These are phyloP conservation scores for Pyrrhosoma nymphula DNA, from an alignment of 2,888 invertebrate genomes.

Conservation along the genomic window DNA sequence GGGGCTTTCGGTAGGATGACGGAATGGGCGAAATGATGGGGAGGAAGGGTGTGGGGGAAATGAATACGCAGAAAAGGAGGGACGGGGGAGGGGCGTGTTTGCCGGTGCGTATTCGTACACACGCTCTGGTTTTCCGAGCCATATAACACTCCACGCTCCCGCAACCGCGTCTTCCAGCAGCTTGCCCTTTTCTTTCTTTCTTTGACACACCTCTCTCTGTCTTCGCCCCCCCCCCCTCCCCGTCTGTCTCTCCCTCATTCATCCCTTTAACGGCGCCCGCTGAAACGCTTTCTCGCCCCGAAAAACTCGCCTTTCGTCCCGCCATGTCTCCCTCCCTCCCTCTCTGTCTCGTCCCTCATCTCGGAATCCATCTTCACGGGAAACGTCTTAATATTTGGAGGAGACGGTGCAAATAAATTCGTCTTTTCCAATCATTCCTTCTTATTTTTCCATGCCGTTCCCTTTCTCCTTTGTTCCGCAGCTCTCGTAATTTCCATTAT, in stretches of 20 bases:
- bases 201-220: slow-evolving; percentile 28
- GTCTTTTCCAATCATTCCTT: neutral
- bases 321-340: neutral
- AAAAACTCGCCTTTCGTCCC: neutral
- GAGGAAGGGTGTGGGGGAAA: neutral
- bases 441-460: neutral
- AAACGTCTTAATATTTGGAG: slow-evolving; percentile 12
- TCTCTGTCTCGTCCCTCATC: slow-evolving; percentile 18
- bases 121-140: slow-evolving; percentile 49
- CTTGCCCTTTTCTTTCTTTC: neutral
- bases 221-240: neutral
- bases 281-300: neutral
- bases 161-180: neutral
- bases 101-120: slow-evolving; percentile 38
- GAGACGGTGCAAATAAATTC: neutral
- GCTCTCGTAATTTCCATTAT: neutral
- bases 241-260: neutral
- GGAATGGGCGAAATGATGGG: neutral
- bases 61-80: neutral
- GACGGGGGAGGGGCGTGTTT: neutral
- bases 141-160: slow-evolving; percentile 53
- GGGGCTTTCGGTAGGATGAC: neutral
- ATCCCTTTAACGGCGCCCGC: neutral
- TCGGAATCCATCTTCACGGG: neutral
- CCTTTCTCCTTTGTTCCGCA: neutral